Evolutionary conservation across 2,797 vertebrate species (phyloP), one percentile per base, ranked within the genome.

Genomic region (Pipistrellus nathusii): DNA sequence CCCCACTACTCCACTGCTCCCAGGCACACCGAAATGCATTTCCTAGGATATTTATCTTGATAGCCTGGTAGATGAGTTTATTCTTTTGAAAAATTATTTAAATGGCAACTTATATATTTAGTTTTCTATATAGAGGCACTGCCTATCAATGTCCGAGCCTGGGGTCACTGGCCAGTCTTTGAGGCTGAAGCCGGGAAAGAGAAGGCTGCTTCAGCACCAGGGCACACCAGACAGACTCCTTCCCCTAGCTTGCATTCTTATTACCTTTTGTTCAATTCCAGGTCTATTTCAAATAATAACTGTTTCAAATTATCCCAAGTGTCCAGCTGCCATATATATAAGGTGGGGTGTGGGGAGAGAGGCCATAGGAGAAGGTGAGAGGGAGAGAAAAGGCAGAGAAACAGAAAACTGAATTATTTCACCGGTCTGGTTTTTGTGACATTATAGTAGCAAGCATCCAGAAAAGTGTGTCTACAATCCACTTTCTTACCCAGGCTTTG

Each of bases 41-140:
- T 93, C 91, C 89, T 88, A 53, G 53, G 75, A 73, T 93, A 93
- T 96, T 96, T 96, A 88, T 90, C 91, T 90, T 62, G 64, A 82
- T 94, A 89, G 76, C 71, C 88, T 95, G 87, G 85, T 77, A 91
- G 96, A 96, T 88, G 68, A 96, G 91, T 95, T 95, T 89, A 94
- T 93, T 38, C 88, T 96, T 95, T 95, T 94, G 91, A 92, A 96
- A 90, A 96, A 88, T 84, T 94, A 95, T 93, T 97, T 95, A 92
- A 97, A 95, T 85, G 80, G 35, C 20, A 35, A 93, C 85, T 38
- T 89, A 82, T 88, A 59, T 82, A 73, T 59, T 72, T 82, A 69
- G 20, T n/a, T 59, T 94, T 95, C 91, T 64, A 38, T 55, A 38
- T 12, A 25, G 64, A 62, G 10, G 12, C 38, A 55, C 62, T 25